These are phyloP conservation scores for Petrocephalus sullivani DNA, from an alignment of 2,797 vertebrate species.

Conservation along the genomic window DNA sequence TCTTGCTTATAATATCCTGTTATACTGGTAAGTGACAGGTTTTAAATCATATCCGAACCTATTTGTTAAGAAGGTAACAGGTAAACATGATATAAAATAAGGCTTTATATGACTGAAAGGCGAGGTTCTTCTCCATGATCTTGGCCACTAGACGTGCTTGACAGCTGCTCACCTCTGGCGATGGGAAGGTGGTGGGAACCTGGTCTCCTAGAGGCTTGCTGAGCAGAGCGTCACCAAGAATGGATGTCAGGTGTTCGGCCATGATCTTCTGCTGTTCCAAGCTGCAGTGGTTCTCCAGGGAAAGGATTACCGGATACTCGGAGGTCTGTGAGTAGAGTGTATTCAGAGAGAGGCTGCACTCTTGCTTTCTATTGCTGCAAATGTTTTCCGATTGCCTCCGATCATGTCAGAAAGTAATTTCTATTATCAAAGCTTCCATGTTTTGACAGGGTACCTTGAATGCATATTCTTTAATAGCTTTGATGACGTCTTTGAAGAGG, in stretches of 20 bases:
- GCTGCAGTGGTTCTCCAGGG: conserved; percentile 94
- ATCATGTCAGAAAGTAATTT: not conserved
- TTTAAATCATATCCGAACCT: not conserved
- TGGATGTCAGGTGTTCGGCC: conserved; percentile 74
- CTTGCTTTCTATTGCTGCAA: not conserved
- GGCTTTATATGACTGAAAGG: not conserved
- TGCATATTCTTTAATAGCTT: conserved; percentile 84
- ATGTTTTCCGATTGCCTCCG: not conserved
- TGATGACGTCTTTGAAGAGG: conserved; percentile 84
- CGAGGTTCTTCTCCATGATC: not conserved
- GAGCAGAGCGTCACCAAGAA: conserved; percentile 78
- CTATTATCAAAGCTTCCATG: not conserved
- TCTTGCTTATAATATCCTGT: too few species aligned
- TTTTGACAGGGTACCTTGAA: conserved; percentile 74
- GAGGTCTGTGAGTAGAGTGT: conserved; percentile 66
- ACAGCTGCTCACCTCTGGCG: conserved; percentile 73
- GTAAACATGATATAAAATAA: not conserved
- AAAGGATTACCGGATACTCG: conserved; percentile 88
- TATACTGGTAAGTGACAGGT: too few species aligned
- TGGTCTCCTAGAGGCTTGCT: conserved; percentile 66
- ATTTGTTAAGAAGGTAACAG: not conserved
- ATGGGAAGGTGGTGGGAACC: conserved; percentile 74
- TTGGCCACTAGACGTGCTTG: too few species aligned
- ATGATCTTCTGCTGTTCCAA: conserved; percentile 86
- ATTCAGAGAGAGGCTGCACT: not conserved